Base-by-base conservation (phyloP, 2,113 vertebrate species). In the Nerophis ophidion region DNA sequence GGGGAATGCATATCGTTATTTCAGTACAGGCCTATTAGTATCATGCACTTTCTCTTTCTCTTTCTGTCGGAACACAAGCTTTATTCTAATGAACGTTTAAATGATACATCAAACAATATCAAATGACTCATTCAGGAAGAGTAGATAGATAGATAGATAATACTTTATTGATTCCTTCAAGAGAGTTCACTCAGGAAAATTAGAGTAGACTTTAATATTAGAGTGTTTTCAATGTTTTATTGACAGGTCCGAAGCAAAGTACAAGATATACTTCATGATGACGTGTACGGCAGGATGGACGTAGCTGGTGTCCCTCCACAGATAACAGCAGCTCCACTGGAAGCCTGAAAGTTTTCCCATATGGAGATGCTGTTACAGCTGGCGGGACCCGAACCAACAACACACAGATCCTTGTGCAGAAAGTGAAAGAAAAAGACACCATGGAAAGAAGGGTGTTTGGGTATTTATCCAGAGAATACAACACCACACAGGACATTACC, bases 341-440 rank as follows among this genome's bases (percentile, higher is more conserved):
- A 86, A 79, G 66, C 77, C 65, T 75, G 44, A 26, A 26, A 85
- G 44, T 36, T 78, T 71, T 87, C 84, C 89, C 89, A 89, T 81
- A 87, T 90, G 89, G 87, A 91, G 89, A 84, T 87, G 86, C 89
- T 91, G 89, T 91, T 89, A 91, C 89, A 91, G 76, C 79, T 86
- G 86, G 89, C 57, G 80, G 85, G 85, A 86, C 83, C 87, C 85
- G 76, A 51, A 68, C 50, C 54, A 64, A 72, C 56, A 69, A 68
- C 63, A 75, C 54, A 75, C 51, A 63, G 75, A 63, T 62, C 72
- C 58, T 7, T 15, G 65, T 4, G 26, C 19, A 38, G 35, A 26
- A 61, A 48, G 11, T 65, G 46, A 65, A 66, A 1, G 1, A 58
- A 7, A 14, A 40, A 40, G 7, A 71, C 26, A 61, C 40, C 57